phyloP scores from a whole-genome alignment of 2,888 invertebrate species.

The Chymomyza fuscimana region DNA sequence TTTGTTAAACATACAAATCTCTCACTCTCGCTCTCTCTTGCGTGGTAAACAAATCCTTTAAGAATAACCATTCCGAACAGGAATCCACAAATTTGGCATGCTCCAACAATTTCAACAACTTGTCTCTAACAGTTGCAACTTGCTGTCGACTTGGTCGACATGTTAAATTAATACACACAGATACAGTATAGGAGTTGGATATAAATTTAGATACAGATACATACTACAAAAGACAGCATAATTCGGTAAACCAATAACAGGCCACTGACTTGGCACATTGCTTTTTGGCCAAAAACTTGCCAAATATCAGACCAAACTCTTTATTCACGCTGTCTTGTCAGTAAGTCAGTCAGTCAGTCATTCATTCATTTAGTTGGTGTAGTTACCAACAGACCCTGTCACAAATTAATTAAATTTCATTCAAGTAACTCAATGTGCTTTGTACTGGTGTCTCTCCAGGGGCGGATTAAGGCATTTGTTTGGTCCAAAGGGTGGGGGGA shows the following conservation, averaged over 20 bases:
- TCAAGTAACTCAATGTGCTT: conserved; percentile 24
- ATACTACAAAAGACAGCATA: background rate
- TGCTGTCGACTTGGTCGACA: conserved; percentile 12
- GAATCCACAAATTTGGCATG: background rate
- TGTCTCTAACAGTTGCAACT: background rate
- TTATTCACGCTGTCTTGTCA: background rate
- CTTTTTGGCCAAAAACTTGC: conserved; percentile 5
- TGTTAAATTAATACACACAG: conserved; percentile 38
- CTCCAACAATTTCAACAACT: conserved; percentile 34
- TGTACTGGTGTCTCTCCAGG: no score
- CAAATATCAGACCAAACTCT: background rate
- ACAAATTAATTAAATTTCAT: conserved; percentile 65
- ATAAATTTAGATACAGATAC: background rate
- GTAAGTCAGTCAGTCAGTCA: conserved; percentile 1
- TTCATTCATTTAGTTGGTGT: conserved; percentile 6
- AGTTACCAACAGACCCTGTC: background rate
- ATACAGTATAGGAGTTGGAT: no score
- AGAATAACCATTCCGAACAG: background rate
- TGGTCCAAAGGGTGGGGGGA: no score
- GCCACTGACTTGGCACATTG: conserved; percentile 12
- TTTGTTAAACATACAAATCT: background rate
- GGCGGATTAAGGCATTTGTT: no score
- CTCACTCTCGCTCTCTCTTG: no score
- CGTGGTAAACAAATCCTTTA: background rate
- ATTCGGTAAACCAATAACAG: conserved; percentile 8